Evolutionary conservation across 37 sponge, comb jelly and placozoan species (phyloP), one percentile per base, ranked within the genome.

Genomic region (Beroe forskalii): DNA sequence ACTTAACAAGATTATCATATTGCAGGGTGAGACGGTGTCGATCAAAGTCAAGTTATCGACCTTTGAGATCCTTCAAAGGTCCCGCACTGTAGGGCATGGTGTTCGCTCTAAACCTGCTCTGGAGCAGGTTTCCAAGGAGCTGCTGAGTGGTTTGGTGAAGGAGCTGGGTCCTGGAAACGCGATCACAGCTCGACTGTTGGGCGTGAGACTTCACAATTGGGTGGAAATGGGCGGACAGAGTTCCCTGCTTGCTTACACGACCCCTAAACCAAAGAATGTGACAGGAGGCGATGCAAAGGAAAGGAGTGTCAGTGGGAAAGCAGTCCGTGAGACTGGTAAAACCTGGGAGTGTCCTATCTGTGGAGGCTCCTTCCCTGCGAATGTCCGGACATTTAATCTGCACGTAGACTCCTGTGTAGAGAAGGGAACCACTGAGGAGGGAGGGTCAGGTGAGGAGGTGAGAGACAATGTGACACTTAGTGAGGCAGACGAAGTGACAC

Each of bases 271-370:
- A 24, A n/a, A n/a, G n/a, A n/a, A n/a, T n/a, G n/a, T n/a, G n/a
- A 55, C 14, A 55, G 60, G 60, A 55, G 60, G 60, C 9, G 60
- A 17, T 20, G 60, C 14, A 55, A 17, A 17, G 60, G 60, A 17
- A 55, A 55, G 14, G 17, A 55, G 60, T 55, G 60, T 20, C n/a
- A n/a, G n/a, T n/a, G n/a, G n/a, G n/a, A n/a, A n/a, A n/a, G n/a
- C n/a, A n/a, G n/a, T n/a, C n/a, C n/a, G n/a, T n/a, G n/a, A n/a
- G n/a, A n/a, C n/a, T n/a, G 8, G 9, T 19, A 63, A 63, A 63
- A 63, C 66, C 25, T 72, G 75, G 75, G 31, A 32, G 32, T 72
- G 75, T 33, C 75, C 75, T 3, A 39, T 72, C 20, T 72, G 75
- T 72, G 40, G 9, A 39, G 38, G 22, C 39, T 27, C 38, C 31